Evolutionary conservation across 1,140 invertebrate species (phyloP).

Genomic region (Paracyclopina nana): DNA sequence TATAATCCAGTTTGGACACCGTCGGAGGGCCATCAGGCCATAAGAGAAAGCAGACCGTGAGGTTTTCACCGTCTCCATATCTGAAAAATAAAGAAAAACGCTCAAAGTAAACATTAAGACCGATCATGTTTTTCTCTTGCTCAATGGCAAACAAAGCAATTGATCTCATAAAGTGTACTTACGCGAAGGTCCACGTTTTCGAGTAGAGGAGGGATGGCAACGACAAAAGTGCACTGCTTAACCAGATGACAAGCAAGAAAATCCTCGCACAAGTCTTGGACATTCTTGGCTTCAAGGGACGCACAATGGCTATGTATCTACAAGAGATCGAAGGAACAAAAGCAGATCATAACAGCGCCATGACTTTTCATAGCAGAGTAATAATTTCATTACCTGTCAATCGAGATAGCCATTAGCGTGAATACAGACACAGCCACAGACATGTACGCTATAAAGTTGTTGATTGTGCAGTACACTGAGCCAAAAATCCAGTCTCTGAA

Average conservation of each 20-base stretch:
- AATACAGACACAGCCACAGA: conserved; percentile 72
- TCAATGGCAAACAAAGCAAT: no score
- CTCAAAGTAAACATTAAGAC: no score
- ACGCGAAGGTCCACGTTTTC: not conserved
- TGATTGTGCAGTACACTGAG: conserved; percentile 55
- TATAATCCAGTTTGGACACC: not conserved
- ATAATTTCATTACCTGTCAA: conserved; percentile 12
- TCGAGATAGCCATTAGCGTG: conserved; percentile 30
- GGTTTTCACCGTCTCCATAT: conserved; percentile 6
- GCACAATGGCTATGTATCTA: conserved; percentile 17
- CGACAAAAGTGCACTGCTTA: not conserved
- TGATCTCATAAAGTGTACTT: not conserved
- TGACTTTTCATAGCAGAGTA: no score
- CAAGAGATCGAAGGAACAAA: not conserved
- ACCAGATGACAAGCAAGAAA: conserved; percentile 11
- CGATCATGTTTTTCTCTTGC: no score
- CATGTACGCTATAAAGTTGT: conserved; percentile 69
- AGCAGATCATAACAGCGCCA: not conserved
- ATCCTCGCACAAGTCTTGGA: not conserved
- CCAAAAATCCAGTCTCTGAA: conserved; percentile 67
- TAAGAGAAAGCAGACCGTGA: not conserved
- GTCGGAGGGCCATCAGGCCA: not conserved
- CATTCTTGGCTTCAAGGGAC: conserved; percentile 3
- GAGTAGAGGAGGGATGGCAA: not conserved
- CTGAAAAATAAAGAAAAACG: no score